phyloP scores from a whole-genome alignment of 2,113 vertebrate genomes.

The Notothenia coriiceps region DNA sequence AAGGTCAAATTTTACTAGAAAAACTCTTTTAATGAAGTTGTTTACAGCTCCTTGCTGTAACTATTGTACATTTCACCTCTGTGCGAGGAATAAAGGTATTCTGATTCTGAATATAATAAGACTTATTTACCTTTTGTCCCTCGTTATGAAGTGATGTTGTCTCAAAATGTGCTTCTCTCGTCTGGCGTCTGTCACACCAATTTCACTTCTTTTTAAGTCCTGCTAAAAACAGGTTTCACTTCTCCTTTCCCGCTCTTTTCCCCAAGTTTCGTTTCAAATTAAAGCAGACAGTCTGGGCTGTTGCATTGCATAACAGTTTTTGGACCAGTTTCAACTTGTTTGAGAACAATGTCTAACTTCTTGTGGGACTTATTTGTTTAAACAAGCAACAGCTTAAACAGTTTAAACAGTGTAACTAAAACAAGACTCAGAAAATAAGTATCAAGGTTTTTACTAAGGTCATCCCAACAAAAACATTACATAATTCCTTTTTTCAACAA shows the following conservation, averaged over 20 bases:
- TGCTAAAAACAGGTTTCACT: neutral
- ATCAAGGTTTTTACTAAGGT: conserved; percentile 55
- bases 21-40: neutral
- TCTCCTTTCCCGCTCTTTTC: conserved; percentile 3
- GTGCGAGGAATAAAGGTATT: too few relatives aligned
- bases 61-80: too few relatives aligned
- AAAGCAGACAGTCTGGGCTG: neutral
- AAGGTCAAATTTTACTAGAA: too few relatives aligned
- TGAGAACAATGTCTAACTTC: neutral
- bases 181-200: neutral
- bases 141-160: neutral
- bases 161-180: neutral
- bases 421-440: conserved; percentile 16
- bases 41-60: too few relatives aligned
- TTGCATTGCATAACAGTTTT: conserved; percentile 33
- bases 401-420: neutral
- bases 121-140: conserved; percentile 36
- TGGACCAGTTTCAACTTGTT: neutral
- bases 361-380: too few relatives aligned
- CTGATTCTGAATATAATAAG: neutral
- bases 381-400: too few relatives aligned
- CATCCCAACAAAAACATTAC: conserved; percentile 15
- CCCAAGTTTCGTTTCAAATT: conserved; percentile 40
- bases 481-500: conserved; percentile 19
- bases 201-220: neutral